Evolutionary conservation across 2,113 vertebrate genomes (phyloP).

Genomic region (Dromiciops gliroides): DNA sequence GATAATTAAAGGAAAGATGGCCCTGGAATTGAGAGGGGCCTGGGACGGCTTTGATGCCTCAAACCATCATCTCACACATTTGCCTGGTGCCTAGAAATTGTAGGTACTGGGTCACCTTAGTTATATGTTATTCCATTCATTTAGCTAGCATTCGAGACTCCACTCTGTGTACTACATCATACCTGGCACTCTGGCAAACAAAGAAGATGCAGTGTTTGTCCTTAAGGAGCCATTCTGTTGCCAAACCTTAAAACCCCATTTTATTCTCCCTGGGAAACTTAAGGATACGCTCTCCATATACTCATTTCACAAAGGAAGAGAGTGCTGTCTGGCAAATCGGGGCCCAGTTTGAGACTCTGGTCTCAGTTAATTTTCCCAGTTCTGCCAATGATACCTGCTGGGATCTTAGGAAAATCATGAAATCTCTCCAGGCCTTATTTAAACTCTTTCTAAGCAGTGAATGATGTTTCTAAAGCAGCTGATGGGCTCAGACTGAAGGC

Average conservation of each 20-base stretch:
- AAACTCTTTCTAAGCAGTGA: background rate
- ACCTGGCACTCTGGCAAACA: background rate
- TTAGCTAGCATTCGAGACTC: background rate
- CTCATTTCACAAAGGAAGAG: background rate
- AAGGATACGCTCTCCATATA: background rate
- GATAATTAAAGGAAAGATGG: background rate
- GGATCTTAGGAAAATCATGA: background rate
- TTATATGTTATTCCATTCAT: background rate
- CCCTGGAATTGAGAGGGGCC: background rate
- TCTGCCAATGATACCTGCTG: background rate
- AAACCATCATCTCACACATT: background rate
- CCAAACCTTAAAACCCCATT: background rate
- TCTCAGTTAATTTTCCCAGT: background rate
- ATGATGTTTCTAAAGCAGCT: background rate
- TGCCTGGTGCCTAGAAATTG: background rate
- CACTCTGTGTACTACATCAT: background rate
- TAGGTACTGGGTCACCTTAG: background rate
- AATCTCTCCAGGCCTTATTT: background rate
- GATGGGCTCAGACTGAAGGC: background rate
- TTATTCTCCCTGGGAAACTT: background rate
- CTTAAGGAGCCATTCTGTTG: background rate
- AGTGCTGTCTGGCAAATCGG: background rate
- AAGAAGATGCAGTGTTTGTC: background rate
- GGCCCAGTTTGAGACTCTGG: background rate
- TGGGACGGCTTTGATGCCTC: background rate